Base-by-base conservation (phyloP, 2,888 invertebrate species). In the Hypomecis atomaria region DNA sequence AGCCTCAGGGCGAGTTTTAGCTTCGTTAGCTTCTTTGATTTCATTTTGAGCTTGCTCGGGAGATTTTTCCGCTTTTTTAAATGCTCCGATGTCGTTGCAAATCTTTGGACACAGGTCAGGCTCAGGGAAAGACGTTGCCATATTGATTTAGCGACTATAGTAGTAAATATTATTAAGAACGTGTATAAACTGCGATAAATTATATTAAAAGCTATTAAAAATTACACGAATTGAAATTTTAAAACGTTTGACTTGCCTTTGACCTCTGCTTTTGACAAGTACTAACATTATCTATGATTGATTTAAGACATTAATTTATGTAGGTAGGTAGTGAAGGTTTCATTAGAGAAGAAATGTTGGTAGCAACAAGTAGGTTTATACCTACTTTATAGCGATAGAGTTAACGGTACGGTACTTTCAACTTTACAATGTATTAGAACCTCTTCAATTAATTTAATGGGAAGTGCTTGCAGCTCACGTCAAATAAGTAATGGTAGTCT, bases 31-130 rank as follows among this genome's bases (percentile, higher is more conserved):
- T 38, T 70, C 74, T 69, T 79, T 79, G 0, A 79, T 36, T 56
- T 82, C 79, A 10, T 79, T 76, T 7, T 71, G 65, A 9, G 65
- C 78, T 50, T 77, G 54, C 56, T 75, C 81, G 1, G 87, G 85
- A 48, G 76, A 66, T 60, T 83, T 84, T 0, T 54, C 66, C n/a
- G 87, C 78, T 69, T 88, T 88, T 69, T 83, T 87, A 44, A 85
- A 92, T 11, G 91, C 92, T 5, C 86, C 88, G 2, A 87, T 81
- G 10, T 87, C 81, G n/a, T 80, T 78, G 67, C 90, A 89, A 4
- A 86, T 78, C 71, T 84, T 81, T 0, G 89, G 88, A 59, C 91
- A 92, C 55, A 76, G 75, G 10, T 85, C 83, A 13, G 82, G 75
- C 67, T 89, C 90, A 1, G 88, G 85, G 62, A 86, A 89, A 4